Percentiles rank a stretch among this genome's conserved stretches.
phyloP scores from a whole-genome alignment of 2,797 vertebrate species.

The Emys orbicularis region DNA sequence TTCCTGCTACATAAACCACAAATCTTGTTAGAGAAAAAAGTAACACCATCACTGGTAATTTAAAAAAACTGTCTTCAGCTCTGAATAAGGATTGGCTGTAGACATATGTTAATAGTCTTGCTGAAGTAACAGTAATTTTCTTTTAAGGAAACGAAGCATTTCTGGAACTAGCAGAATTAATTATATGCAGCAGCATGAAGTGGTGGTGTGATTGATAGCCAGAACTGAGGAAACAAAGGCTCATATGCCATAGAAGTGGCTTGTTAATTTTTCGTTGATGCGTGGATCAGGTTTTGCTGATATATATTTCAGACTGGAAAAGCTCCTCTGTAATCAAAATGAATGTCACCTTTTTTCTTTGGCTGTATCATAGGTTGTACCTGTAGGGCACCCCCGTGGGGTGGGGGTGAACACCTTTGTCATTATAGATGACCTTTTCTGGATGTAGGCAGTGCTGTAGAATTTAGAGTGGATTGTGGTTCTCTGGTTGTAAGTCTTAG shows the following conservation, averaged over 20 bases:
- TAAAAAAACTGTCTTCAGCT: constrained; percentile 75
- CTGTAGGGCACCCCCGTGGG: background rate
- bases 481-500: background rate
- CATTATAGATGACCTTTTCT: background rate
- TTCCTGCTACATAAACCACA: constrained; percentile 73
- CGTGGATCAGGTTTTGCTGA: background rate
- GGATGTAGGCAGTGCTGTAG: background rate
- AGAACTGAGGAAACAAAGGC: background rate
- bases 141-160: background rate
- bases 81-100: constrained; percentile 65
- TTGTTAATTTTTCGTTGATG: background rate
- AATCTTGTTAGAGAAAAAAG: constrained; percentile 76
- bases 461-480: background rate
- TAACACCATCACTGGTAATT: constrained; percentile 74
- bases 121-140: constrained; percentile 72
- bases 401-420: background rate
- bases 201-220: background rate
- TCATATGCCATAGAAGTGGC: background rate
- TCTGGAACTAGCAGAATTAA: constrained; percentile 29
- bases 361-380: background rate
- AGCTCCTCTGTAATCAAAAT: background rate
- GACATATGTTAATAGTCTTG: constrained; percentile 66
- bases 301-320: background rate
- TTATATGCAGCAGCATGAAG: constrained; percentile 31
- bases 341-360: background rate